Base-by-base conservation (phyloP, 2,113 vertebrate genomes). In the Ictalurus furcatus region DNA sequence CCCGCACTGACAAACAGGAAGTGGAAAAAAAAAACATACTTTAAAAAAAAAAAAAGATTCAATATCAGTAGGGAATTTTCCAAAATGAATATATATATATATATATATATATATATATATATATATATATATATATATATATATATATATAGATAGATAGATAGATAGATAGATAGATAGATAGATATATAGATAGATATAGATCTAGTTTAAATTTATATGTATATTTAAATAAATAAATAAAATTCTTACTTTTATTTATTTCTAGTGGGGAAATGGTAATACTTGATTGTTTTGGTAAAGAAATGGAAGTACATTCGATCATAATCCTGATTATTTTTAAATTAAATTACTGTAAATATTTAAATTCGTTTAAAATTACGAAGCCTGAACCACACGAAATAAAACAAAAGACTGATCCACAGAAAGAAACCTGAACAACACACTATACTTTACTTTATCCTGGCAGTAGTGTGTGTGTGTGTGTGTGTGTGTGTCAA, bases 1-100 rank as follows among this genome's bases (percentile, higher is more conserved):
- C 98, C 98, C 90, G 98, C 98, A 92, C 98, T 99, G 90, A 37
- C 1, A 40, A 5, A 76, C 44, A 85, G 8, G 78, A 61, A 58
- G 21, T 76, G 19, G 44, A 4, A 40, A 48, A 48, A 48, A 48
- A 48, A 48, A 0, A 48, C 25, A 21, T 40, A 13, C 48, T 4
- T 19, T 1, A 6, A 4, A 30, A 30, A 5, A 69, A 28, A n/a
- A n/a, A n/a, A n/a, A n/a, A n/a, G 28, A 67, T 67, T 71, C 1
- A 14, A 34, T 74, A 21, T 40, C 19, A 74, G 3, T 17, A 40
- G 30, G 34, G 4, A 37, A 16, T 37, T 73, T 37, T 37, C 1
- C 28, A n/a, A 71, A 71, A 13, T n/a, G 7, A 34, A 34, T 34
- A 34, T 34, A 34, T 65, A n/a, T n/a, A n/a, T n/a, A n/a, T n/a